Evolutionary conservation across 2,113 vertebrate species (phyloP).

Genomic region (Platichthys flesus): DNA sequence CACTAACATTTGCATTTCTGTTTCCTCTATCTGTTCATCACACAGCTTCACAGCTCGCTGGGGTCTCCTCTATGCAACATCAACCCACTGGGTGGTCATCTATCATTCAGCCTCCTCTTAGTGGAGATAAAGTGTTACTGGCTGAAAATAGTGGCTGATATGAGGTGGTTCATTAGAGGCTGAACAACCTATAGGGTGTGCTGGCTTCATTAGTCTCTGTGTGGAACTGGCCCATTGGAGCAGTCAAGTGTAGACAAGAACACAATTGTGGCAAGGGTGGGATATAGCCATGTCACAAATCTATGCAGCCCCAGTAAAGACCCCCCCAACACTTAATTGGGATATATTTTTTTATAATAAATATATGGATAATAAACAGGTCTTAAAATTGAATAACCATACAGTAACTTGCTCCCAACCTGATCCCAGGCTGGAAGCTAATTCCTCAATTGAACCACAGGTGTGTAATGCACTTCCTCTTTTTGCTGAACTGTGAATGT

Average conservation of each 20-base stretch:
- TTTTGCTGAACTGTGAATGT: too few relatives aligned
- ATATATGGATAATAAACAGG: too few relatives aligned
- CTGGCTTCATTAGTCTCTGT: constrained; percentile 23
- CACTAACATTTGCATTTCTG: background rate
- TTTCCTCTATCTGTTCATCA: background rate
- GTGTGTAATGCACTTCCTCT: too few relatives aligned
- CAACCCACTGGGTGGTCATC: constrained; percentile 6
- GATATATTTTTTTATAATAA: too few relatives aligned
- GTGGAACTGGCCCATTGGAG: background rate
- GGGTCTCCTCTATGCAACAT: background rate
- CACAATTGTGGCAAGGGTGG: too few relatives aligned
- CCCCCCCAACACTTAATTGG: too few relatives aligned
- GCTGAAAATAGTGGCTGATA: background rate
- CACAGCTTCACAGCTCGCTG: constrained; percentile 12
- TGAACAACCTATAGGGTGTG: background rate
- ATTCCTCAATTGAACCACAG: too few relatives aligned
- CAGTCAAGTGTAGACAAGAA: background rate
- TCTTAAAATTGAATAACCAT: too few relatives aligned
- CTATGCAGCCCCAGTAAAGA: too few relatives aligned
- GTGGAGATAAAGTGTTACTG: background rate
- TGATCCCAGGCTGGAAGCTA: too few relatives aligned
- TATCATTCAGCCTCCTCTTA: constrained; percentile 7
- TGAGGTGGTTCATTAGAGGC: constrained; percentile 22
- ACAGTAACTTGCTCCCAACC: too few relatives aligned
- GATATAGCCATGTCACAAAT: too few relatives aligned